Evolutionary conservation across 2,888 invertebrate genomes (phyloP), one percentile per base, ranked within the genome.

Genomic region (Phymatocera aterrima): DNA sequence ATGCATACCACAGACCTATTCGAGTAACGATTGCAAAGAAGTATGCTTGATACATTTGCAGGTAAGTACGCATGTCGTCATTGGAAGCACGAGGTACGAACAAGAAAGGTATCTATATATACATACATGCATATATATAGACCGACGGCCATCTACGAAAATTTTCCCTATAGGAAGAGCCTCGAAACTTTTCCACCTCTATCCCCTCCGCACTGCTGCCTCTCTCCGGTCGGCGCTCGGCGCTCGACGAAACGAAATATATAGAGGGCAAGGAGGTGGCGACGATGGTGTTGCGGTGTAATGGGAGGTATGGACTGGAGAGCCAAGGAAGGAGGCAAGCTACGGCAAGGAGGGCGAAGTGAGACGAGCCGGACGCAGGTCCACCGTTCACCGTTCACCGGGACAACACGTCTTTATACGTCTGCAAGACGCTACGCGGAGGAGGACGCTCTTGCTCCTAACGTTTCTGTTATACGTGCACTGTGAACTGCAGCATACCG

Each of bases 311-410:
- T 0, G 37, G 70, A 48, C n/a, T 61, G 75, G 54, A 74, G 61
- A 81, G 40, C 18, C 37, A 21, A 18, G 40, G 60, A 43, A 70
- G 48, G 61, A 60, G 78, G 70, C 24, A 57, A 21, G 72, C 18
- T 21, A 21, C n/a, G 70, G 70, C 48, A 10, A 68, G 46, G 61
- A 34, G 34, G 28, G 18, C 34, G 34, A 37, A 24, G 64, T 8
- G 18, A 64, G 37, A 2, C 34, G 60, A 15, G 10, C 10, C 10
- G 28, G 68, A 21, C 40, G n/a, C 43, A 68, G 68, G 70, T 72
- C 43, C 70, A 72, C 70, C 70, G 70, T 72, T 72, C 70, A 34
- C 70, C 70, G 64, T 64, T 64, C 64, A 18, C 64, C 48, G 48
- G 70, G 70, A 46, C 70, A 48, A 51, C 70, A 48, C 48, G 70